phyloP scores from a whole-genome alignment of 2,888 invertebrate species.

The Habroteleia sp. region DNA sequence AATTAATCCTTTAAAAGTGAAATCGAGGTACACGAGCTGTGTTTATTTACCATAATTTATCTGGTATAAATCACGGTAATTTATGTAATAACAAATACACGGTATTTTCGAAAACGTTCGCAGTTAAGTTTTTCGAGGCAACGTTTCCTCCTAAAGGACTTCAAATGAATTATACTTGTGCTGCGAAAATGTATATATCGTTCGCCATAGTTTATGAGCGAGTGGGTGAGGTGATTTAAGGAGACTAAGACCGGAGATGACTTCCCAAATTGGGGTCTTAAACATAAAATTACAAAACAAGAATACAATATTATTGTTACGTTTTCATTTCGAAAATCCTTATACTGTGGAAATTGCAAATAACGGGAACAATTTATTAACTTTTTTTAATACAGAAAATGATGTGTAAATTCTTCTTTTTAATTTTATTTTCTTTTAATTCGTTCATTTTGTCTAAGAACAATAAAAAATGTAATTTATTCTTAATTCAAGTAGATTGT shows the following conservation, averaged over 20 bases:
- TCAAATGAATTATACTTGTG: constrained; percentile 49
- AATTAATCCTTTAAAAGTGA: constrained; percentile 8
- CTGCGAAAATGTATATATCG: constrained; percentile 41
- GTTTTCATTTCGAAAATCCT: constrained; percentile 47
- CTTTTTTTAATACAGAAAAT: too few relatives aligned
- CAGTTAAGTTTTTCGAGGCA: constrained; percentile 31
- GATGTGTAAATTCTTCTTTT: too few relatives aligned
- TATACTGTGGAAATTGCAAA: constrained; percentile 23
- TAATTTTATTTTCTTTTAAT: too few relatives aligned
- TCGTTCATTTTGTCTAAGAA: too few relatives aligned
- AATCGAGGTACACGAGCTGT: constrained; percentile 6
- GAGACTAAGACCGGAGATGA: constrained; percentile 51
- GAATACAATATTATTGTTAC: constrained; percentile 54
- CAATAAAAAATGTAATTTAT: constrained; percentile 25
- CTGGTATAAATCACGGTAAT: constrained; percentile 36
- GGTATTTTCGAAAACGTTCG: constrained; percentile 28
- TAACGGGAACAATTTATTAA: constrained; percentile 17
- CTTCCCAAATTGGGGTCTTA: constrained; percentile 52
- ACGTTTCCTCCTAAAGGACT: constrained; percentile 17
- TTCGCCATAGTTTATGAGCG: constrained; percentile 47
- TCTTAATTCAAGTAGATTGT: constrained; percentile 9
- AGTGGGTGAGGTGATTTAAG: constrained; percentile 57
- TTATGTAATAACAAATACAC: constrained; percentile 47
- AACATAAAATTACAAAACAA: constrained; percentile 57
- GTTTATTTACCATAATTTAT: constrained; percentile 22